Base-by-base conservation (phyloP, 2,888 invertebrate species). In the Ariolimax columbianus region DNA sequence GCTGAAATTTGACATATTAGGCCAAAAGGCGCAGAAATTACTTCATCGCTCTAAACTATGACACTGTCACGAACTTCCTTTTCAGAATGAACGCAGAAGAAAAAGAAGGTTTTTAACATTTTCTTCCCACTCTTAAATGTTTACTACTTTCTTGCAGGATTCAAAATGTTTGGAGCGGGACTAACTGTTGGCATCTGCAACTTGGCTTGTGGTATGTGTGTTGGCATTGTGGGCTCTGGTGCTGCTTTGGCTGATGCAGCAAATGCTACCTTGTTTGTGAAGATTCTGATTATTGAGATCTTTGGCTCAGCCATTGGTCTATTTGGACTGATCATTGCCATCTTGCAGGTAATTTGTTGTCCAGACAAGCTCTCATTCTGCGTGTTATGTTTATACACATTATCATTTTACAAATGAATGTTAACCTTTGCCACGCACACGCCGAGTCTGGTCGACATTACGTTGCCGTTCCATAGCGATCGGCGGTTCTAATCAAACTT, bases 271-370 rank as follows among this genome's bases (percentile, higher is more conserved):
- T 96, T 99, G 14, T 99, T 99, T 93, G 99, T 99, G 80, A 99
- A 99, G 95, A 98, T 99, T 94, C 96, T 99, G 72, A 99, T 99
- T 94, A 97, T 99, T 75, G 99, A 99, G 95, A 99, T 99, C 95
- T 99, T 99, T 94, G 99, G 98, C 86, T 98, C 98, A 93, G 99
- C 99, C 91, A 99, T 99, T 93, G 99, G 99, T 93, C 96, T 99
- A 38, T 99, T 99, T 94, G 99, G 99, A 83, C 96, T 99, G 84
- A 99, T 99, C 94, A 98, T 99, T 89, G 98, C 99, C 90, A 98
- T 99, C 89, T 90, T 94, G 87, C 93, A 93, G 91, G 93, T 93
- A 83, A 36, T 30, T 47, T 47, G 51, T n/a, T 40, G 23, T 72
- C 11, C 6, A 19, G 19, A 26, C 59, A 59, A 4, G 9, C n/a